These are phyloP conservation scores for Ascidia mentula DNA, from an alignment of 23 tunicate species.

Conservation along the genomic window DNA sequence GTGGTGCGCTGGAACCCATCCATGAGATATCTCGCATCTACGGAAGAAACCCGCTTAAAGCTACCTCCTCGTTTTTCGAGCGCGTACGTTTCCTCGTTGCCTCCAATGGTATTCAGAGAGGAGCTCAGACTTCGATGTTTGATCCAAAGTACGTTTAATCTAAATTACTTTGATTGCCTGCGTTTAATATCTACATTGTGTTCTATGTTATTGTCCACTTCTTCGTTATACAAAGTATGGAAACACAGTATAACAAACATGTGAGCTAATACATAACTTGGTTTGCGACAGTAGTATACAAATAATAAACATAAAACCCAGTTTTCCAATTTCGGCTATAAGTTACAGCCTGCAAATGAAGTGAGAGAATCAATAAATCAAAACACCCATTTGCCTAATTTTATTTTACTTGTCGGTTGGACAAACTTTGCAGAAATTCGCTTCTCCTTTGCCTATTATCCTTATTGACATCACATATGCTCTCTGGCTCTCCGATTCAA, in stretches of 20 bases:
- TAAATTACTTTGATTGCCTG: neutral
- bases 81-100: constrained; percentile 48
- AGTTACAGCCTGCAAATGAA: too few species aligned
- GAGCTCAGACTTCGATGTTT: constrained; percentile 12
- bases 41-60: constrained; percentile 22
- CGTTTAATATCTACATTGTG: too few species aligned
- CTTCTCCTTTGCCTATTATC: neutral
- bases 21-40: constrained; percentile 31
- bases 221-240: too few species aligned
- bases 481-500: neutral
- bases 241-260: too few species aligned
- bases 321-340: too few species aligned
- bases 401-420: too few species aligned
- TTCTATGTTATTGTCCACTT: too few species aligned
- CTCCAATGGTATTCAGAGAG: constrained; percentile 40
- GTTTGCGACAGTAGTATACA: too few species aligned
- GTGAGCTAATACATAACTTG: too few species aligned
- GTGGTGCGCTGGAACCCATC: constrained; percentile 66
- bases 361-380: too few species aligned
- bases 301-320: too few species aligned
- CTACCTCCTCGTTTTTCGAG: constrained; percentile 71
- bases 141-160: constrained; percentile 16
- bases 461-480: neutral
- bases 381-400: too few species aligned
- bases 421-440: neutral